These are phyloP conservation scores for Geodia barretti DNA, from an alignment of 37 sponge, comb jelly and placozoan species.

Conservation along the genomic window DNA sequence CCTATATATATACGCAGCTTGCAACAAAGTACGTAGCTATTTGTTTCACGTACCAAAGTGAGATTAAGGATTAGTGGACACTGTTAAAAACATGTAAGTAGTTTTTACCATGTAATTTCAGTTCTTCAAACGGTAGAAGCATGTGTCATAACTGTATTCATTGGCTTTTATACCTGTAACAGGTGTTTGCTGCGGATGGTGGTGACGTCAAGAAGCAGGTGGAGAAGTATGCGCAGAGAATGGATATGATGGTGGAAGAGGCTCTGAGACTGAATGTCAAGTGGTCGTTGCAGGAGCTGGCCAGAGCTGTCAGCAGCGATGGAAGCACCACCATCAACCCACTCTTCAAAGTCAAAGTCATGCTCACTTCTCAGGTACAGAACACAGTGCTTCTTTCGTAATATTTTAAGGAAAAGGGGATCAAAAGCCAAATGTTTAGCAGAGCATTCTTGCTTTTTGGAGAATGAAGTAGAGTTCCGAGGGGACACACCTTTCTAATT, in stretches of 20 bases:
- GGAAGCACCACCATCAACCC: slow-evolving; percentile 92
- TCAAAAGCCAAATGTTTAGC: no score
- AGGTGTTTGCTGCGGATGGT: slow-evolving; percentile 84
- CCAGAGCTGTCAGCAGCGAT: slow-evolving; percentile 90
- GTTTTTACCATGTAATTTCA: no score
- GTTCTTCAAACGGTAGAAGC: no score
- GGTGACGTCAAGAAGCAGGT: slow-evolving; percentile 83
- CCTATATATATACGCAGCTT: no score
- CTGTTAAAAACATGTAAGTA: no score
- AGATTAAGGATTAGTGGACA: no score
- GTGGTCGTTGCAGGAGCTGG: slow-evolving; percentile 94
- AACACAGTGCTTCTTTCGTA: not conserved
- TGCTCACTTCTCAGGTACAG: slow-evolving; percentile 49
- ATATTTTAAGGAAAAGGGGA: no score
- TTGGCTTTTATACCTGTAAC: not conserved
- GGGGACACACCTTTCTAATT: not conserved
- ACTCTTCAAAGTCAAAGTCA: slow-evolving; percentile 89
- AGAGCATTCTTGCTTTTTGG: not conserved
- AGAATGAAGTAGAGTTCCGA: not conserved
- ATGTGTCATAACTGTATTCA: no score
- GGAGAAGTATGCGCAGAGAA: slow-evolving; percentile 86
- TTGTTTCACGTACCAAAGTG: no score
- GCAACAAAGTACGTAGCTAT: no score
- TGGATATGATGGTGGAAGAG: slow-evolving; percentile 97
- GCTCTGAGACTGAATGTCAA: slow-evolving; percentile 95